Percentiles rank a stretch among this genome's conserved stretches.
phyloP scores from a whole-genome alignment of 92 coral and sea anemone genomes.

The Montipora capitata region DNA sequence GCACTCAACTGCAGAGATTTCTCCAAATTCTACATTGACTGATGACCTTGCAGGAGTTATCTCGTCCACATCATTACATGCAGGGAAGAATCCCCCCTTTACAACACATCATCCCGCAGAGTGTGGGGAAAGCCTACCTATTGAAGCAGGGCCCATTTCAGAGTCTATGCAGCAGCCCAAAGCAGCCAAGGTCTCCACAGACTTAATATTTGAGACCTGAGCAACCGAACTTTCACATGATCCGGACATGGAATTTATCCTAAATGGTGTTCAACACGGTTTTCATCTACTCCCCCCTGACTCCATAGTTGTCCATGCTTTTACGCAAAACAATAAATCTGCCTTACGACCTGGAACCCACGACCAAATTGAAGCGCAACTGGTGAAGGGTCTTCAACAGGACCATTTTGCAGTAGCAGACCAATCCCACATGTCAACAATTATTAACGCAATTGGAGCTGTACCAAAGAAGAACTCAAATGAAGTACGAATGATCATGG shows the following conservation, averaged over 20 bases:
- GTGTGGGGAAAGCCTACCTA: conserved; percentile 17
- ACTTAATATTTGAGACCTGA: conserved; percentile 53
- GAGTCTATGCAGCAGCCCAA: conserved; percentile 59
- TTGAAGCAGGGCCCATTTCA: conserved; percentile 41
- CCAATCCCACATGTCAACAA: conserved; percentile 15
- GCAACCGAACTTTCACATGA: background rate
- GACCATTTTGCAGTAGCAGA: conserved; percentile 38
- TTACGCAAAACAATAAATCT: background rate
- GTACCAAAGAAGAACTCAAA: conserved; percentile 41
- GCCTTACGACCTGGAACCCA: conserved; percentile 38
- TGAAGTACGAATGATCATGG: conserved; percentile 41
- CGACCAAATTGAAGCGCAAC: conserved; percentile 52
- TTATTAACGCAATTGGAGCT: conserved; percentile 47
- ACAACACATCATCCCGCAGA: conserved; percentile 10
- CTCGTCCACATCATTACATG: conserved; percentile 6
- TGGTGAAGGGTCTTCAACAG: conserved; percentile 25
- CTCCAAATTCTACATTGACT: background rate
- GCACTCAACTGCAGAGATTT: conserved; percentile 16
- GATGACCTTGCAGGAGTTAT: conserved; percentile 3
- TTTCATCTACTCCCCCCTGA: conserved; percentile 17
- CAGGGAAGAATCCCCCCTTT: background rate
- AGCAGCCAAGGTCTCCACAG: conserved; percentile 62
- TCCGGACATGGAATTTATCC: background rate
- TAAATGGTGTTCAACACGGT: background rate
- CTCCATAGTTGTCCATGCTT: conserved; percentile 27